phyloP scores from a whole-genome alignment of 2,797 vertebrate species.

The Anolis apletophallus region DNA sequence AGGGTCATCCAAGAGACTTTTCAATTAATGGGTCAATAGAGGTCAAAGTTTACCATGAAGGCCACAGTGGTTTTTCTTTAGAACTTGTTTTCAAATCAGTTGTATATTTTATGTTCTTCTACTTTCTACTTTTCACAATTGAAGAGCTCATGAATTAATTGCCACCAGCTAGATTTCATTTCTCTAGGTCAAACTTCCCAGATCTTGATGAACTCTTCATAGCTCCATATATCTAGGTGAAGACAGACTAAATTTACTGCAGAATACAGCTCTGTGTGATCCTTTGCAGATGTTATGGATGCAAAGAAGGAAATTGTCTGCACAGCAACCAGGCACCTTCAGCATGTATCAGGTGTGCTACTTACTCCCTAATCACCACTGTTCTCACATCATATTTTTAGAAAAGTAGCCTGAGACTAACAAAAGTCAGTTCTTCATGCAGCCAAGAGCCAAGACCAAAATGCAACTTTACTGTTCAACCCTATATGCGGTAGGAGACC shows the following conservation, averaged over 20 bases:
- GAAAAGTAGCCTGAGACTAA: no score
- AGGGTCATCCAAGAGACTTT: neutral
- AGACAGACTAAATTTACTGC: slow-evolving; percentile 12
- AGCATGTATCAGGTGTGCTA: neutral
- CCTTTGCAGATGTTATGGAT: neutral
- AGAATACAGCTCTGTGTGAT: slow-evolving; percentile 17
- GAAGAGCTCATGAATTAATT: neutral
- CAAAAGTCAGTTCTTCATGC: neutral
- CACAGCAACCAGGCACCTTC: neutral
- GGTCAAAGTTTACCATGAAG: slow-evolving; percentile 19
- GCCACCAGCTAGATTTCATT: neutral
- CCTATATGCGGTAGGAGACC: neutral
- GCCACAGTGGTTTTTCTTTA: neutral
- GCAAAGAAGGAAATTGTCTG: neutral
- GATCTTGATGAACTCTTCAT: slow-evolving; percentile 2
- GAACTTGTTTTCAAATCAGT: neutral
- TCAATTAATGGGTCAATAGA: slow-evolving; percentile 27
- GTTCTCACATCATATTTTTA: neutral
- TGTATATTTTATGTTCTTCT: neutral
- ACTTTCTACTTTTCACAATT: neutral
- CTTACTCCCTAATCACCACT: neutral
- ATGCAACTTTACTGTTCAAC: neutral
- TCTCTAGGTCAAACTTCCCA: neutral
- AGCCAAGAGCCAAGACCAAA: neutral
- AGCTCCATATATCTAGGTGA: neutral